Base-by-base conservation (phyloP, 2,113 vertebrate genomes). In the Sylvietta virens region DNA sequence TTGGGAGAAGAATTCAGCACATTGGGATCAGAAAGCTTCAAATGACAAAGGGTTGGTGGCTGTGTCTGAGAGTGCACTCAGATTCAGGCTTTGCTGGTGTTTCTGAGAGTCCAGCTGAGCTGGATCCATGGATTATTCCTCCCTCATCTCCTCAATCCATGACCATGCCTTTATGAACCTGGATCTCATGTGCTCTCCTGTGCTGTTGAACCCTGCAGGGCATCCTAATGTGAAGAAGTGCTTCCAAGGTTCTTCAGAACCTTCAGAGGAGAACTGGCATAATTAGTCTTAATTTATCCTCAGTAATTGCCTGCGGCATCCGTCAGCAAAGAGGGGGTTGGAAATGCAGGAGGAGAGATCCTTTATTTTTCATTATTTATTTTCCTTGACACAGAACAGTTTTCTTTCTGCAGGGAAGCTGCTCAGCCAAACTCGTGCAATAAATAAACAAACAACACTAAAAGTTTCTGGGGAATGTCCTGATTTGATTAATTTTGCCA, bases 401-500 rank as follows among this genome's bases (percentile, higher is more conserved):
- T 69, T 19, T 81, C 69, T 76, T 94, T 71, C 88, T 89, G 83
- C 81, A 77, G 88, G 83, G 81, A 82, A 89, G 73, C 78, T 56
- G 73, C 77, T 96, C 58, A 58, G 81, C 33, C 0, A 0, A 84
- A 85, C 62, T 62, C 31, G 2, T 77, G 66, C 88, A 94, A 89
- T 81, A 91, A 96, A 92, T 87, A 94, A 93, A 86, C 86, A 94
- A 93, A 86, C 86, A 93, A 72, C 62, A 78, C 20, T 65, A 71
- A 74, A 92, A 93, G 11, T 94, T 96, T 73, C 95, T 76, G 71
- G 86, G 83, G 83, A 94, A n/a, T 0, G 0, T 94, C 45, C 77
- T 92, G 86, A 91, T 94, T 92, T 96, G 94, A 94, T 95, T 96
- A 94, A 91, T 96, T 96, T 94, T 94, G 92, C 96, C 94, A 86